A percentile compares a stretch with the other conserved stretches of the same genome.
These are phyloP conservation scores for Scomberomorus guttatus DNA, from an alignment of 2,797 vertebrate species.

Conservation along the genomic window DNA sequence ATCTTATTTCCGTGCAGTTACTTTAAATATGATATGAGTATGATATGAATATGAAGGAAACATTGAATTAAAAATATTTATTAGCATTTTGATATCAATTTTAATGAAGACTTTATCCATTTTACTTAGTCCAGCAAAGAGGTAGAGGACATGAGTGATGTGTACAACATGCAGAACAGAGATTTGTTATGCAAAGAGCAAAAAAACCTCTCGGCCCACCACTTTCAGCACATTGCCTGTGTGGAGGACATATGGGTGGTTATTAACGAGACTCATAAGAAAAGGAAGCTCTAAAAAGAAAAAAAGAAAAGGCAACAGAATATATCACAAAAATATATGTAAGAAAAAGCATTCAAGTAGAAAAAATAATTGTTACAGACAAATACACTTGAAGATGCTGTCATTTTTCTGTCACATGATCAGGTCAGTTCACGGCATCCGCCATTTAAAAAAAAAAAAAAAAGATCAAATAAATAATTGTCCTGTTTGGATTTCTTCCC, in stretches of 20 bases:
- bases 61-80: constrained; percentile 42
- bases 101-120: neutral
- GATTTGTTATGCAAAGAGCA: constrained; percentile 68
- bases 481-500: neutral
- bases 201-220: constrained; percentile 24
- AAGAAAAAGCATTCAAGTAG: constrained; percentile 8
- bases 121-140: constrained; percentile 13
- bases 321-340: neutral
- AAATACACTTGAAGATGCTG: neutral
- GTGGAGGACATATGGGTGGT: neutral
- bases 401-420: constrained; percentile 1
- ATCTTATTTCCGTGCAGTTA: neutral
- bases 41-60: neutral
- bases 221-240: constrained; percentile 2
- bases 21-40: too few species aligned
- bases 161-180: constrained; percentile 50
- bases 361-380: neutral
- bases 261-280: neutral
- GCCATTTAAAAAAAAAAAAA: neutral
- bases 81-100: constrained; percentile 43
- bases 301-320: constrained; percentile 1
- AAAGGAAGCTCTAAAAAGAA: too few species aligned
- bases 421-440: neutral
- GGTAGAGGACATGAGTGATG: constrained; percentile 3
- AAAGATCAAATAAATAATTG: neutral